Percentiles rank a stretch among this genome's conserved stretches.
Evolutionary conservation across 2,888 invertebrate species (phyloP).

Genomic region (Galerucella pusilla): DNA sequence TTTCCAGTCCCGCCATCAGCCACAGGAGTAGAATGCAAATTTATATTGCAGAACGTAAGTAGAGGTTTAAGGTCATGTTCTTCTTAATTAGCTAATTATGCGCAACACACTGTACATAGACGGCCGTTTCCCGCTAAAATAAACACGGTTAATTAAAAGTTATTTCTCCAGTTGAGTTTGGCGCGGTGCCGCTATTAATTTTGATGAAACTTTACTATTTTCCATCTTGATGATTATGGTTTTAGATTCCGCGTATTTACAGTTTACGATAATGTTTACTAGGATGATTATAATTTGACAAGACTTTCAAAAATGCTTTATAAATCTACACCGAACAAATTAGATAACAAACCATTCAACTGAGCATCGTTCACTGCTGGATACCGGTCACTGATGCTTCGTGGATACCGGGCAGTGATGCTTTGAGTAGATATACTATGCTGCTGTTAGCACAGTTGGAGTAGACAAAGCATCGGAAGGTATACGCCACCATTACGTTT

Average conservation of each 20-base stretch:
- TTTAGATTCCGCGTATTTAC: neutral
- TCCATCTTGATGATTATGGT: neutral
- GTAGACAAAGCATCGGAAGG: too few species aligned
- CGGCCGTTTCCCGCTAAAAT: conserved; percentile 10
- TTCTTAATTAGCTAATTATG: conserved; percentile 32
- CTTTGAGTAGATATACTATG: too few species aligned
- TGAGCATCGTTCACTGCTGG: too few species aligned
- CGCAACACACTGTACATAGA: conserved; percentile 28
- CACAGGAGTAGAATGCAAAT: conserved; percentile 25
- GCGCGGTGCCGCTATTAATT: neutral
- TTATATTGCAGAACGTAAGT: conserved; percentile 33
- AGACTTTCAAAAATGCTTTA: neutral
- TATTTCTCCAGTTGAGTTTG: conserved; percentile 16
- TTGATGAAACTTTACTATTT: conserved; percentile 1
- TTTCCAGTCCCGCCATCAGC: conserved; percentile 9
- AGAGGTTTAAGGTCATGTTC: conserved; percentile 32
- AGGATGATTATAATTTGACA: neutral
- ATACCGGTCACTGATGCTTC: too few species aligned
- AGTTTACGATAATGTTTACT: neutral
- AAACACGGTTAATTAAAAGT: conserved; percentile 26
- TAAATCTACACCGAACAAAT: too few species aligned
- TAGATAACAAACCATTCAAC: too few species aligned
- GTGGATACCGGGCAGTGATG: too few species aligned
- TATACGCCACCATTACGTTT: too few species aligned
- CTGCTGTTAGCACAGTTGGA: too few species aligned